Percentiles rank a stretch among this genome's conserved stretches.
Evolutionary conservation across 2,797 vertebrate genomes (phyloP).

Genomic region (Chelmon rostratus): DNA sequence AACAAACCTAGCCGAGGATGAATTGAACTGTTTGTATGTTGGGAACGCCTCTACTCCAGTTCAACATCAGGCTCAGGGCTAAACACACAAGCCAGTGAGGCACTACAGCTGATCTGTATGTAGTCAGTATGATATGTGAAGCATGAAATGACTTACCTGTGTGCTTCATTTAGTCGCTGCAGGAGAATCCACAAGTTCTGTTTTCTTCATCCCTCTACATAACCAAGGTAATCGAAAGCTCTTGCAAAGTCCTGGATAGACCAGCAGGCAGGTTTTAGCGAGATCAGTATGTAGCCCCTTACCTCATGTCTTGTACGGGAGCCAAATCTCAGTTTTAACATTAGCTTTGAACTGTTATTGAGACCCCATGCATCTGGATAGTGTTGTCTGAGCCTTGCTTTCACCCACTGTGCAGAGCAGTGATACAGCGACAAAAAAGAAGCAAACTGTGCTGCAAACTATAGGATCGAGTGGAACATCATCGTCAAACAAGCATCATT

Average conservation of each 20-base stretch:
- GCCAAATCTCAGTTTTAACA: conserved; percentile 46
- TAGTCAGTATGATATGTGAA: conserved; percentile 28
- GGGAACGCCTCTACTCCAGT: not conserved
- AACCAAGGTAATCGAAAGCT: conserved; percentile 20
- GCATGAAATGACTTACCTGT: conserved; percentile 42
- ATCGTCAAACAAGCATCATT: not conserved
- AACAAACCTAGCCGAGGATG: not conserved
- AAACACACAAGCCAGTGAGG: conserved; percentile 31
- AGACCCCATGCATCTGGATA: conserved; percentile 58
- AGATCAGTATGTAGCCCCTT: conserved; percentile 10
- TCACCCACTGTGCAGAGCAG: conserved; percentile 14
- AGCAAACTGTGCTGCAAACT: not conserved
- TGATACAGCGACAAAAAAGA: conserved; percentile 6
- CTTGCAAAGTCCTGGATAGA: conserved; percentile 17
- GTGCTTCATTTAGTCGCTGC: conserved; percentile 35
- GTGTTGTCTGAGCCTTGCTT: conserved; percentile 49
- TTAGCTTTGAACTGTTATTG: conserved; percentile 24
- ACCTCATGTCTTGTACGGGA: conserved; percentile 13
- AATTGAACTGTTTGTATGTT: not conserved
- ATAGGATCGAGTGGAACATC: not conserved
- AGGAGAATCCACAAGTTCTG: conserved; percentile 2
- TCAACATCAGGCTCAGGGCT: conserved; percentile 36
- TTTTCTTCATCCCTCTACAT: conserved; percentile 20
- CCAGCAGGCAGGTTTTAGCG: conserved; percentile 19
- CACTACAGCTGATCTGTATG: conserved; percentile 25